Base-by-base conservation (phyloP, 2,797 vertebrate species). In the Protosalanx chinensis region DNA sequence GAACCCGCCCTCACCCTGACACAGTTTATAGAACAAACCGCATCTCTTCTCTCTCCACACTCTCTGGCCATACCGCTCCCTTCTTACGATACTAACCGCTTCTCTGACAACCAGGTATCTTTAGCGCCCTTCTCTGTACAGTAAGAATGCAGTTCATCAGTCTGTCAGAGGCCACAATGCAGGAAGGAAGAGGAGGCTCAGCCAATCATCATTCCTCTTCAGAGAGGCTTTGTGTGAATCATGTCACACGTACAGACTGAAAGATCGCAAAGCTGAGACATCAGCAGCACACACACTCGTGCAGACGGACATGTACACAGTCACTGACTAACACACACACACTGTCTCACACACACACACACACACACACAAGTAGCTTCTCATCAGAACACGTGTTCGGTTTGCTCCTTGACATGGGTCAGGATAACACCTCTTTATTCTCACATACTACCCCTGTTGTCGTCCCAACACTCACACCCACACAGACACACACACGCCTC, bases 361-460 rank as follows among this genome's bases (percentile, higher is more conserved):
- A 72, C 46, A 72, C 30, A 33, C 67, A 73, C 80, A 82, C 74
- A 79, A 79, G 79, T 76, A 75, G 70, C 80, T 74, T 72, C 81
- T 81, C 85, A 76, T 84, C 70, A 27, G 16, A 63, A 41, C 64
- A 49, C 51, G 79, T 30, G 69, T 63, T 88, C 82, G 79, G 74
- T 79, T 84, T 84, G 87, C 80, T 81, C 75, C 79, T 70, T 73
- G 84, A 82, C 88, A 20, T 88, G 88, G 81, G 83, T 77, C n/a
- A 77, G 89, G 88, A 85, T 75, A 46, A 84, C 85, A 84, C 87
- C 76, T 62, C 76, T 89, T 88, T 89, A 89, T 86, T 90, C 88
- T 82, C 79, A 70, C 72, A 79, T 79, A 82, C 75, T 64, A 33
- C 5, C 18, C 20, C 29, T 32, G 4, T 7, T 32, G 18, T 56